Conservation (phyloP, 1,140 invertebrate species). For the Temnothorax nylanderi region DNA sequence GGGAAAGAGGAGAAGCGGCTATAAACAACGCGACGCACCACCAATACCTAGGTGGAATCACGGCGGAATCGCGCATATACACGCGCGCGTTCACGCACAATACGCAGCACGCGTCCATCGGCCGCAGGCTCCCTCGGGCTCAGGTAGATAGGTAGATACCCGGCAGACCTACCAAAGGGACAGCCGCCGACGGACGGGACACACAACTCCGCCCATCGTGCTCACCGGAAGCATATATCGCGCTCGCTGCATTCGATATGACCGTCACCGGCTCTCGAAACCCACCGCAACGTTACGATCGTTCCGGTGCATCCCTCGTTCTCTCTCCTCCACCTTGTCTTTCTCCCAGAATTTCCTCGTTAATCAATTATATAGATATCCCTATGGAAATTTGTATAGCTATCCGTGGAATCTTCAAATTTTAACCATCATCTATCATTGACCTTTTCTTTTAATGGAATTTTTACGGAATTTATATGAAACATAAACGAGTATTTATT, state of each 20-base stretch:
- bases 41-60: conserved; percentile 78
- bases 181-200: conserved; percentile 68
- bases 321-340: no score
- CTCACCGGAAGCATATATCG: conserved; percentile 81
- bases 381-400: neutral
- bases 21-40: conserved; percentile 83
- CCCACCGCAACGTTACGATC: conserved; percentile 60
- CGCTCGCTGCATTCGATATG: conserved; percentile 81
- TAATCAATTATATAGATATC: neutral
- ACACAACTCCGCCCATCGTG: conserved; percentile 77
- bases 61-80: conserved; percentile 55
- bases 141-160: conserved; percentile 48
- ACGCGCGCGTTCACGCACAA: conserved; percentile 41
- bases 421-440: neutral
- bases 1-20: conserved; percentile 82
- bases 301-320: conserved; percentile 53
- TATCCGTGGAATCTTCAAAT: neutral
- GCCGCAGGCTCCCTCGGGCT: conserved; percentile 19
- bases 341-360: neutral
- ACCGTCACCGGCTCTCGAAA: conserved; percentile 63
- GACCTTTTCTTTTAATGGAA: no score
- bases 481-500: neutral
- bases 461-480: neutral
- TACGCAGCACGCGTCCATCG: conserved; percentile 45
- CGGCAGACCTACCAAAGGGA: conserved; percentile 73